phyloP scores from a whole-genome alignment of 1,140 invertebrate genomes.

The Batillaria attramentaria region DNA sequence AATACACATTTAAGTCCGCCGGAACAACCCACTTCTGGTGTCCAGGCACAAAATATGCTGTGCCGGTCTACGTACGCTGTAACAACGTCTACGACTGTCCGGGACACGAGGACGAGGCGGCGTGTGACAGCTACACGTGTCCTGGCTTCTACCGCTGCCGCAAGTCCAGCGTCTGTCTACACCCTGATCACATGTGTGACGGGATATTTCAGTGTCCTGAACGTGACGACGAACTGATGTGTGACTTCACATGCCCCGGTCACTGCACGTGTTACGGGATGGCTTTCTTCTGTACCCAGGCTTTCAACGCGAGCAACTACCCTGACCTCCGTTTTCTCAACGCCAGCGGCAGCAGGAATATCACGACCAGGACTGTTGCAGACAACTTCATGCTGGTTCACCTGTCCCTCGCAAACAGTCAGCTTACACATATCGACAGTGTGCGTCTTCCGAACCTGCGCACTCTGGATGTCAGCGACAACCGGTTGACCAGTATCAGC shows the following conservation, averaged over 20 bases:
- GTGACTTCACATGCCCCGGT: constrained; percentile 16
- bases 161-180: constrained; percentile 8
- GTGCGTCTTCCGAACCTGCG: background rate
- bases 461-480: background rate
- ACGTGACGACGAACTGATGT: constrained; percentile 18
- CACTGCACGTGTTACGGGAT: constrained; percentile 16
- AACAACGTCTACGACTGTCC: no score
- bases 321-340: background rate
- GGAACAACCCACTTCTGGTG: no score
- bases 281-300: background rate
- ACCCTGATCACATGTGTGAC: constrained; percentile 30
- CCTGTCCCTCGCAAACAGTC: background rate
- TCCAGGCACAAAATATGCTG: no score
- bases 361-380: background rate
- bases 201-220: constrained; percentile 22
- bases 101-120: no score
- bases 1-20: no score
- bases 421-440: background rate
- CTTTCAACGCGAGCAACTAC: background rate
- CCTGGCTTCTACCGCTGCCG: constrained; percentile 22
- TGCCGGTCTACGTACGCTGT: no score
- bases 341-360: background rate
- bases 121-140: no score
- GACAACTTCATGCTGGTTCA: background rate
- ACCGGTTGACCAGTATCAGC: background rate